A percentile compares a stretch with the other conserved stretches of the same genome.
phyloP scores from a whole-genome alignment of 2,888 invertebrate species.

The Eristalis arbustorum region DNA sequence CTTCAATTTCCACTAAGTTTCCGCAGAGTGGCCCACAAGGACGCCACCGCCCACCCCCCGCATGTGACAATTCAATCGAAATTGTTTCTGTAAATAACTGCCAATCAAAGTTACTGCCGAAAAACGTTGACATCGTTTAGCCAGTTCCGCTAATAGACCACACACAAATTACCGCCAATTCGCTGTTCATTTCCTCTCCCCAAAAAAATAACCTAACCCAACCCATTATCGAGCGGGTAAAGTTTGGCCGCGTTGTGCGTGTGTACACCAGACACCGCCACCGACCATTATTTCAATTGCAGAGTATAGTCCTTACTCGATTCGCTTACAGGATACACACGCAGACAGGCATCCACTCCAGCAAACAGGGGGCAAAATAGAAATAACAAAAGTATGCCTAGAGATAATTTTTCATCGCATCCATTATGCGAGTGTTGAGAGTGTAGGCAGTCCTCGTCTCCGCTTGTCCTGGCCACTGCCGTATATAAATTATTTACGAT shows the following conservation, averaged over 20 bases:
- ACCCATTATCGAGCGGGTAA: conserved; percentile 7
- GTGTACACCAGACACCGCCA: not conserved
- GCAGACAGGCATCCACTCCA: not conserved
- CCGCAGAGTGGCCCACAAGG: not conserved
- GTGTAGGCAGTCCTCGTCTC: conserved; percentile 3
- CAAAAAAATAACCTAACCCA: not conserved
- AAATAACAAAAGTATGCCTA: not conserved
- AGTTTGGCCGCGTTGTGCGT: not conserved
- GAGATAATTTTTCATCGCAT: conserved; percentile 2
- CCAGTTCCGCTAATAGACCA: conserved; percentile 7
- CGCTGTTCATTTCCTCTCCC: not conserved
- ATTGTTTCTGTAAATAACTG: conserved; percentile 5
- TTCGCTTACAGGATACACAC: conserved; percentile 12
- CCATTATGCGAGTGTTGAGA: not conserved
- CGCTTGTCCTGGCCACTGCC: conserved; percentile 5
- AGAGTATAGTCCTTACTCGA: not conserved
- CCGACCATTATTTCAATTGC: conserved; percentile 33
- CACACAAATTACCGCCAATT: not conserved
- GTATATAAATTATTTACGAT: conserved; percentile 40
- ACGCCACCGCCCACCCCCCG: not conserved
- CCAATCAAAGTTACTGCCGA: conserved; percentile 5
- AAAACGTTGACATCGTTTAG: conserved; percentile 28
- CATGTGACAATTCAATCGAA: conserved; percentile 4
- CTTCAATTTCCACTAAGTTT: not conserved
- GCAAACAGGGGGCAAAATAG: not conserved